Evolutionary conservation across 2,888 invertebrate genomes (phyloP).

Genomic region (Tethea ocularis): DNA sequence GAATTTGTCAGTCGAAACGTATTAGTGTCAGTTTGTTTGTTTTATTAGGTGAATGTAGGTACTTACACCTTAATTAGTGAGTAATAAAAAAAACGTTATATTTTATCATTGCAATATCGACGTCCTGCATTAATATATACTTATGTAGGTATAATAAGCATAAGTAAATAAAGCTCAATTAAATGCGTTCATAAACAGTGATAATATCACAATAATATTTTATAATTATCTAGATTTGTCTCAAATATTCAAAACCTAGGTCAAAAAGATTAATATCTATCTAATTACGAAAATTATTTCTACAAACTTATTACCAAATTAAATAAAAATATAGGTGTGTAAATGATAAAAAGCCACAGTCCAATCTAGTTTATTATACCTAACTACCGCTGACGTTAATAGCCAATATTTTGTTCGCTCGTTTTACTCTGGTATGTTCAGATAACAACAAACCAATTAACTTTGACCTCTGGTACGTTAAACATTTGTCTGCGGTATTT

Average conservation of each 20-base stretch:
- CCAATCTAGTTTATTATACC: slow-evolving; percentile 43
- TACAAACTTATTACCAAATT: neutral
- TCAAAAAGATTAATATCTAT: neutral
- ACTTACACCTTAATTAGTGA: neutral
- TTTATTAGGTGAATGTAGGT: slow-evolving; percentile 33
- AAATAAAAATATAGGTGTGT: neutral
- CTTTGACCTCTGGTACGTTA: slow-evolving; percentile 25
- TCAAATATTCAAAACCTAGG: neutral
- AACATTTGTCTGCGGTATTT: slow-evolving; percentile 18
- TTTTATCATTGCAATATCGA: too few species aligned
- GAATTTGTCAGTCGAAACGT: slow-evolving; percentile 70
- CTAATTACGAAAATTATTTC: neutral
- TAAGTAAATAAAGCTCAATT: too few species aligned
- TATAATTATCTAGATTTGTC: neutral
- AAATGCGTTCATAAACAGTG: too few species aligned
- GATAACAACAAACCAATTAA: slow-evolving; percentile 36
- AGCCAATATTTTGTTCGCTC: slow-evolving; percentile 47
- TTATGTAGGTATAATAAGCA: too few species aligned
- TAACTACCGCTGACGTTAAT: slow-evolving; percentile 48
- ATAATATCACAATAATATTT: neutral
- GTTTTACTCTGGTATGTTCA: slow-evolving; percentile 46
- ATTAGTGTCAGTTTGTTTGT: slow-evolving; percentile 68
- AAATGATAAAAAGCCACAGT: neutral
- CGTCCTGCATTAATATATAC: too few species aligned
- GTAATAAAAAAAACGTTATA: too few species aligned